Evolutionary conservation across 1,140 invertebrate genomes (phyloP).

Genomic region (Marisa cornuarietis): DNA sequence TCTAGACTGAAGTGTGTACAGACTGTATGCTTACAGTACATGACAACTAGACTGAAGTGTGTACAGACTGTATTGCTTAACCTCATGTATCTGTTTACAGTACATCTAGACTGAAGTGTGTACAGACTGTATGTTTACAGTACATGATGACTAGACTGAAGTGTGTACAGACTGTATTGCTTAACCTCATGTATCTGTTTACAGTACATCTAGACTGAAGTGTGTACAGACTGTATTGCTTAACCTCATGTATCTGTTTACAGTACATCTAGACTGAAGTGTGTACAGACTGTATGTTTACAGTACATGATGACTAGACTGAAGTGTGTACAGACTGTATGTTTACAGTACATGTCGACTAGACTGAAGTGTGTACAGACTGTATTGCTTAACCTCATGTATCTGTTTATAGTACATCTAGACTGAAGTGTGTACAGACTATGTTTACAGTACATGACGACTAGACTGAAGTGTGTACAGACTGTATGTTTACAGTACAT

Average conservation of each 20-base stretch:
- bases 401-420: neutral
- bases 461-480: too few species aligned
- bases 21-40: neutral
- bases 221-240: neutral
- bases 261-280: too few species aligned
- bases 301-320: constrained; percentile 8
- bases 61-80: too few species aligned
- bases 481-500: constrained; percentile 4
- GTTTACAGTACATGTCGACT: too few species aligned
- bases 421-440: neutral
- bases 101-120: neutral
- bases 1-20: neutral
- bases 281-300: too few species aligned
- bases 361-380: neutral
- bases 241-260: constrained; percentile 7
- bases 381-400: too few species aligned
- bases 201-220: neutral
- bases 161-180: neutral
- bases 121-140: neutral
- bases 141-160: too few species aligned
- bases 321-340: neutral
- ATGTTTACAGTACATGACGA: too few species aligned
- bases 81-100: neutral
- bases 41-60: too few species aligned
- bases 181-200: too few species aligned